phyloP scores from a whole-genome alignment of 2,888 invertebrate genomes.

The Hydrotaea cyrtoneurina region DNA sequence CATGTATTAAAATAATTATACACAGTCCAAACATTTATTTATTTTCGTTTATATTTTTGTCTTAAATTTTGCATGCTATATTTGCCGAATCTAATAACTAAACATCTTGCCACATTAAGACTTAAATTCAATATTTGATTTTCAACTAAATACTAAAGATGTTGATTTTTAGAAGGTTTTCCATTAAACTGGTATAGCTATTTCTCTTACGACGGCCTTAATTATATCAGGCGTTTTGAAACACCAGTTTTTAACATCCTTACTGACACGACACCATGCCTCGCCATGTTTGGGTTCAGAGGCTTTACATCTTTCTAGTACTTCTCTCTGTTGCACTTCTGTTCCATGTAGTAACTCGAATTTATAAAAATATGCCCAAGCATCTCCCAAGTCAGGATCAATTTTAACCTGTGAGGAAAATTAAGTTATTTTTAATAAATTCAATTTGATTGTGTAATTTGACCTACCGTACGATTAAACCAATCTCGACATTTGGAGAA shows the following conservation, averaged over 20 bases:
- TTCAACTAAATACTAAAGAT: too few relatives aligned
- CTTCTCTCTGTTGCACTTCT: slow-evolving; percentile 93
- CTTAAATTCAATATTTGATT: too few relatives aligned
- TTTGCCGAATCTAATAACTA: too few relatives aligned
- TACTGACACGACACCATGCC: slow-evolving; percentile 95
- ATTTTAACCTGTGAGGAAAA: slow-evolving; percentile 91
- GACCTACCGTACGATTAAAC: slow-evolving; percentile 92
- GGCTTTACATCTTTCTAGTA: slow-evolving; percentile 90
- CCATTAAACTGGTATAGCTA: slow-evolving; percentile 91
- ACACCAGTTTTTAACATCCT: slow-evolving; percentile 96
- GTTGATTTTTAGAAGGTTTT: too few relatives aligned
- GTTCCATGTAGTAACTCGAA: slow-evolving; percentile 96
- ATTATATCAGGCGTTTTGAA: slow-evolving; percentile 93
- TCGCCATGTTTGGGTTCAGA: slow-evolving; percentile 99
- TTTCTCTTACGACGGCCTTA: slow-evolving; percentile 88
- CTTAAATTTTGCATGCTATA: too few relatives aligned
- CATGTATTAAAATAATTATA: too few relatives aligned
- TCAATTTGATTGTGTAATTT: not conserved
- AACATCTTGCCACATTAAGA: too few relatives aligned
- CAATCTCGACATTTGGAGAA: slow-evolving; percentile 96
- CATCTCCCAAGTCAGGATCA: slow-evolving; percentile 98
- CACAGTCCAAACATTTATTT: too few relatives aligned
- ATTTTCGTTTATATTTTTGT: too few relatives aligned
- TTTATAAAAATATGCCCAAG: slow-evolving; percentile 98
- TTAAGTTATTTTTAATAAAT: not conserved